Base-by-base conservation (phyloP, 2,797 vertebrate species). In the Limosa lapponica region DNA sequence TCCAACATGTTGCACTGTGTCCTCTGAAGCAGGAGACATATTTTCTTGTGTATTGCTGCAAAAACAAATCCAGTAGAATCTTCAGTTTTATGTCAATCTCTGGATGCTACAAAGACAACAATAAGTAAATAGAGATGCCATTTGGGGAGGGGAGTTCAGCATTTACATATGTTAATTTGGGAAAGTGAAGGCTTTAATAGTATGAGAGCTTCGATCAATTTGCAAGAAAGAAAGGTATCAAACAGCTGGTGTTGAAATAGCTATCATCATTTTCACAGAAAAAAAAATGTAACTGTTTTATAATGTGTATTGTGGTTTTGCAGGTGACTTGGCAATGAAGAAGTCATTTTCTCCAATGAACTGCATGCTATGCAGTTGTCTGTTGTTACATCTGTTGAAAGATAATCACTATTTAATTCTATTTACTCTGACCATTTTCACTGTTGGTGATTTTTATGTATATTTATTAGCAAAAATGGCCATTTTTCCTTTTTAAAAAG, bases 371-470 rank as follows among this genome's bases (percentile, higher is more conserved):
- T 79, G 24, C 59, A 55, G 46, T 54, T 77, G 16, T 84, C 25
- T 79, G 30, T 72, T 72, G 37, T 55, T 89, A 28, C 10, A 84
- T 52, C 73, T 87, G 48, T 79, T 64, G 34, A 96, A 96, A 94
- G 82, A 77, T 89, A 89, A 91, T 97, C 52, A 69, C 70, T 74
- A 65, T 87, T 96, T 95, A 95, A 87, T 96, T 96, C 87, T 65
- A 96, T 89, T 94, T 95, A 93, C 59, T 93, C 58, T 95, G 70
- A 82, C 43, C 59, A 81, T 94, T 91, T 80, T 24, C 36, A 43
- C 27, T 65, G 36, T 17, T 59, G 2, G 20, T 22, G 25, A 58
- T 72, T 78, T 81, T 78, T 82, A 62, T 48, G 19, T 17, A 22
- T 67, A 89, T 61, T 71, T 86, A 55, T 84, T 74, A 62, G 37